Percentiles rank a stretch among this genome's conserved stretches.
These are phyloP conservation scores for Agrotis exclamationis DNA, from an alignment of 2,888 invertebrate species.

Conservation along the genomic window DNA sequence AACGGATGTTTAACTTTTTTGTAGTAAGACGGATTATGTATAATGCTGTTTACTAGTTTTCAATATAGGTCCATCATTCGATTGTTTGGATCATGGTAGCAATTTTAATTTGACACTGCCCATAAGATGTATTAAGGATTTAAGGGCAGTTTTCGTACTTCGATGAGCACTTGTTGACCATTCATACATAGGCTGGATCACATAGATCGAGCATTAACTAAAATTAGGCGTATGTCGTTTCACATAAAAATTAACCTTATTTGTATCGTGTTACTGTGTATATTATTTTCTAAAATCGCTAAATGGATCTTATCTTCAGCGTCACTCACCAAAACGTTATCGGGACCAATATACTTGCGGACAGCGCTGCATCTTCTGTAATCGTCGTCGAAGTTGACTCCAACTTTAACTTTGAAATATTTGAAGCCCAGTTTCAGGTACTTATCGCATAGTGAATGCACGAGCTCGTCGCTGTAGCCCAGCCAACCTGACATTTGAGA, in stretches of 20 bases:
- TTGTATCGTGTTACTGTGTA: too few relatives aligned
- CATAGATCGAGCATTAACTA: neutral
- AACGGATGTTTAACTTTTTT: too few relatives aligned
- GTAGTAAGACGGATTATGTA: too few relatives aligned
- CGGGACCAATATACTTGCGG: conserved; percentile 94
- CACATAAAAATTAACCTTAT: too few relatives aligned
- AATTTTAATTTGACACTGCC: neutral
- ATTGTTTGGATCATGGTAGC: neutral
- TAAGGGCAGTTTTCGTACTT: neutral
- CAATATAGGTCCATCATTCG: neutral
- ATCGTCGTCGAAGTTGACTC: conserved; percentile 94
- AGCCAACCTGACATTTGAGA: conserved; percentile 93
- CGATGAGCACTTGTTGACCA: neutral
- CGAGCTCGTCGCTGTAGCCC: conserved; percentile 95
- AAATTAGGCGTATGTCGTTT: neutral
- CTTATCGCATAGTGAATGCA: conserved; percentile 93
- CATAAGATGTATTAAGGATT: neutral
- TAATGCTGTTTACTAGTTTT: neutral
- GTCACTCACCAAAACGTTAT: conserved; percentile 93
- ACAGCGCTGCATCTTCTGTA: conserved; percentile 93
- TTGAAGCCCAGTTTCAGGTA: conserved; percentile 95
- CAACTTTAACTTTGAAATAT: conserved; percentile 98
- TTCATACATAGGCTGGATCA: neutral
- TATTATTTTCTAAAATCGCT: too few relatives aligned
- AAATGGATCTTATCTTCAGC: neutral